phyloP scores from a whole-genome alignment of 1,140 invertebrate species.

The Cydia strobilella region DNA sequence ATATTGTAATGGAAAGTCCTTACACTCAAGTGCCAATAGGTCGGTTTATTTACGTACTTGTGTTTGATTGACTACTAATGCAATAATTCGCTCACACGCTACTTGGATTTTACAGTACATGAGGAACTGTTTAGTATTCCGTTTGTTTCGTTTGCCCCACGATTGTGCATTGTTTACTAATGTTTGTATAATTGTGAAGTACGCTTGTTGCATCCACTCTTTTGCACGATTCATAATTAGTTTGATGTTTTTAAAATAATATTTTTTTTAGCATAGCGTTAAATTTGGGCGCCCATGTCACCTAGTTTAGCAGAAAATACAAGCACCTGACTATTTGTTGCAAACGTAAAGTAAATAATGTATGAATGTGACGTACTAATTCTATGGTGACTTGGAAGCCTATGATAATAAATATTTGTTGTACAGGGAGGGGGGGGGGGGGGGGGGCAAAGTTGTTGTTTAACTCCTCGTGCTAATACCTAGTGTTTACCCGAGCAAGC shows the following conservation, averaged over 20 bases:
- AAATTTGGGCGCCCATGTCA: neutral
- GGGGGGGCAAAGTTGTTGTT: too few relatives aligned
- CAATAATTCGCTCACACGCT: slow-evolving; percentile 7
- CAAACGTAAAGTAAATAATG: too few relatives aligned
- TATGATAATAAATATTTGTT: too few relatives aligned
- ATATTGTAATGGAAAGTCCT: neutral
- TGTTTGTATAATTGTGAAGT: neutral
- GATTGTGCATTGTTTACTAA: slow-evolving; percentile 20
- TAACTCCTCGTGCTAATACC: too few relatives aligned
- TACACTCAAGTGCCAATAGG: neutral
- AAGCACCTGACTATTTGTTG: too few relatives aligned
- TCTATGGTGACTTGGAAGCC: too few relatives aligned
- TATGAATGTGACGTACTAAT: too few relatives aligned
- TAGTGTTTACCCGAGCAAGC: too few relatives aligned
- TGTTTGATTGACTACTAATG: slow-evolving; percentile 5
- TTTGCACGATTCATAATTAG: neutral
- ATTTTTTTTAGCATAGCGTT: too few relatives aligned
- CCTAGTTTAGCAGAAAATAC: too few relatives aligned
- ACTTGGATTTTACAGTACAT: slow-evolving; percentile 18
- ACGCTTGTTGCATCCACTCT: neutral
- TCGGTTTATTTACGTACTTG: neutral
- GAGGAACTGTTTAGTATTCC: slow-evolving; percentile 3
- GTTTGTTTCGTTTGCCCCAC: slow-evolving; percentile 14
- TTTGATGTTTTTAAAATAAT: neutral
- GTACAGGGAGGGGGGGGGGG: too few relatives aligned